These are phyloP conservation scores for Galleria mellonella DNA, from an alignment of 1,140 invertebrate genomes.

Conservation along the genomic window DNA sequence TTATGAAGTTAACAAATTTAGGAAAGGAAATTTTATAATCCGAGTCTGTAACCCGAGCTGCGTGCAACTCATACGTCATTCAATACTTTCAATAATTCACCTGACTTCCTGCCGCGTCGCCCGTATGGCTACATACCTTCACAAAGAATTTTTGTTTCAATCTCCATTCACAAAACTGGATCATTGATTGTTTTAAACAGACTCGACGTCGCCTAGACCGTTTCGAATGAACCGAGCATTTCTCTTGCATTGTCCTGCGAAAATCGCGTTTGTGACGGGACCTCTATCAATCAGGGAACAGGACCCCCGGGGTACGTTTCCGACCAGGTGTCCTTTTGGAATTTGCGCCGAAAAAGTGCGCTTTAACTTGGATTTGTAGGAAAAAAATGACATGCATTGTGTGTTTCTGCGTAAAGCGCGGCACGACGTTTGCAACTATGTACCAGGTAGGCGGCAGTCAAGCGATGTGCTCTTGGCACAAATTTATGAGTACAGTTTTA, in stretches of 20 bases:
- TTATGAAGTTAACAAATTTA: no score
- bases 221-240: slow-evolving; percentile 41
- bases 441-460: slow-evolving; percentile 22
- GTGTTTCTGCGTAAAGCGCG: slow-evolving; percentile 56
- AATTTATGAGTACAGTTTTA: slow-evolving; percentile 18
- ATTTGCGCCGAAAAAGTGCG: slow-evolving; percentile 65
- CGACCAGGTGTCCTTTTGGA: slow-evolving; percentile 71
- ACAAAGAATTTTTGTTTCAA: slow-evolving; percentile 61
- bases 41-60: no score
- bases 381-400: slow-evolving; percentile 56
- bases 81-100: slow-evolving; percentile 40
- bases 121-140: not conserved
- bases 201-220: slow-evolving; percentile 59
- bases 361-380: slow-evolving; percentile 40
- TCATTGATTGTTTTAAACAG: slow-evolving; percentile 73
- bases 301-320: slow-evolving; percentile 68
- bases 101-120: slow-evolving; percentile 52
- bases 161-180: slow-evolving; percentile 59
- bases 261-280: slow-evolving; percentile 38
- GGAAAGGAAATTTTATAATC: no score
- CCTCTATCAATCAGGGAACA: slow-evolving; percentile 60
- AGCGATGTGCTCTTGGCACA: not conserved
- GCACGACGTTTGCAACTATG: slow-evolving; percentile 3
- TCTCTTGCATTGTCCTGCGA: slow-evolving; percentile 53
- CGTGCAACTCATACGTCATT: not conserved